These are phyloP conservation scores for Opisthocomus hoazin DNA, from an alignment of 2,113 vertebrate genomes.

Conservation along the genomic window DNA sequence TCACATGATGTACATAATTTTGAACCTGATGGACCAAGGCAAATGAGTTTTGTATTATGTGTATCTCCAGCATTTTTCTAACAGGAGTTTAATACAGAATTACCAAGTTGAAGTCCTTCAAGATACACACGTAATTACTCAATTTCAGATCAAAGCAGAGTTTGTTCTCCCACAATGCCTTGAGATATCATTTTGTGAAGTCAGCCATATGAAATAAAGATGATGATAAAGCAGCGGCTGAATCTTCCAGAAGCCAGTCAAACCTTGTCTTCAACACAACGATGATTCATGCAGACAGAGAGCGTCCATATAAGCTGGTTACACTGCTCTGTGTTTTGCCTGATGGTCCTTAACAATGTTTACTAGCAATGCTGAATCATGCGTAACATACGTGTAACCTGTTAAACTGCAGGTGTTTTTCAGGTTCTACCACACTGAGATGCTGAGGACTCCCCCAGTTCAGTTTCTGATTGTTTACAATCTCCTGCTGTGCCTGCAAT, in stretches of 20 bases:
- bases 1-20: neutral
- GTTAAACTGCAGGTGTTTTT: neutral
- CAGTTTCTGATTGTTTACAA: slow-evolving; percentile 77
- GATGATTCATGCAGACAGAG: neutral
- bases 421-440: slow-evolving; percentile 39
- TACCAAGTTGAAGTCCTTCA: neutral
- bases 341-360: neutral
- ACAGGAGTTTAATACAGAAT: neutral
- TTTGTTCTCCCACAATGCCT: neutral
- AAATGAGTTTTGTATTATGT: neutral
- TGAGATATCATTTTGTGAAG: neutral
- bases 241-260: neutral
- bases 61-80: neutral
- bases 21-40: neutral
- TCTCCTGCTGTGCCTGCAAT: slow-evolving; percentile 69
- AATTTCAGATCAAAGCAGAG: neutral
- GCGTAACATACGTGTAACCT: neutral
- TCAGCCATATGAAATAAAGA: neutral
- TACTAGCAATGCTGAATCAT: neutral
- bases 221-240: neutral
- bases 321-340: neutral
- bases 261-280: neutral
- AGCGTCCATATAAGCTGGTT: neutral
- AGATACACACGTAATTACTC: neutral
- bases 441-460: slow-evolving; percentile 53